Conservation (phyloP, 2,113 vertebrate species). For the Mastomys coucha region DNA sequence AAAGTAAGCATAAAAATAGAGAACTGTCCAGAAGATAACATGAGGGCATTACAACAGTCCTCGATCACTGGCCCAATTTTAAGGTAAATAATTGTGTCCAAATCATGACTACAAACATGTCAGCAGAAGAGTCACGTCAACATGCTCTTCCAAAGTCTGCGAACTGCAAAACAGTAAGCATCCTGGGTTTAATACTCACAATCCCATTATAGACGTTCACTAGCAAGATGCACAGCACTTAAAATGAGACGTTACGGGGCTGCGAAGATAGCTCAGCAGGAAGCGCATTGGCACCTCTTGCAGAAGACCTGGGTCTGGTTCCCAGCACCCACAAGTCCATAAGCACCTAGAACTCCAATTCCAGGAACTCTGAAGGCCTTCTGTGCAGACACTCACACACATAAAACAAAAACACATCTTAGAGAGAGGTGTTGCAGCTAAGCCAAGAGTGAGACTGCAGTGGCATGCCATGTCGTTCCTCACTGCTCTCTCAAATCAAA, state of each 20-base stretch:
- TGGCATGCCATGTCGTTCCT: neutral
- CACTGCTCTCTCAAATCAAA: neutral
- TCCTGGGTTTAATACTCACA: neutral
- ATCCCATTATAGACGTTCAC: neutral
- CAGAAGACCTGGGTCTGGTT: neutral
- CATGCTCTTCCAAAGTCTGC: neutral
- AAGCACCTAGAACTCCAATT: neutral
- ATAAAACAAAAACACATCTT: neutral
- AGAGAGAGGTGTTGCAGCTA: neutral
- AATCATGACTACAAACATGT: neutral
- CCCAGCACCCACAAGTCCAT: neutral
- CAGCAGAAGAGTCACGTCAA: neutral
- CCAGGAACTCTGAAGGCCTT: neutral
- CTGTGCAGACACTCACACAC: neutral
- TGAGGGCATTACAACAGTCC: neutral
- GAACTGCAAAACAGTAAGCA: neutral
- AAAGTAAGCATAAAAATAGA: neutral
- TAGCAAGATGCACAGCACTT: neutral
- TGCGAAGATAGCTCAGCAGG: neutral
- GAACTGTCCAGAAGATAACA: neutral
- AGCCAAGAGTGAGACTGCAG: neutral
- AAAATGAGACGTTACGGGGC: neutral
- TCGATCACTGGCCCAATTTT: neutral
- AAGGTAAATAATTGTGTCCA: slow-evolving; percentile 16
- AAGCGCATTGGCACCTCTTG: no score